Base-by-base conservation (phyloP, 2,797 vertebrate genomes). In the Zalophus californianus region DNA sequence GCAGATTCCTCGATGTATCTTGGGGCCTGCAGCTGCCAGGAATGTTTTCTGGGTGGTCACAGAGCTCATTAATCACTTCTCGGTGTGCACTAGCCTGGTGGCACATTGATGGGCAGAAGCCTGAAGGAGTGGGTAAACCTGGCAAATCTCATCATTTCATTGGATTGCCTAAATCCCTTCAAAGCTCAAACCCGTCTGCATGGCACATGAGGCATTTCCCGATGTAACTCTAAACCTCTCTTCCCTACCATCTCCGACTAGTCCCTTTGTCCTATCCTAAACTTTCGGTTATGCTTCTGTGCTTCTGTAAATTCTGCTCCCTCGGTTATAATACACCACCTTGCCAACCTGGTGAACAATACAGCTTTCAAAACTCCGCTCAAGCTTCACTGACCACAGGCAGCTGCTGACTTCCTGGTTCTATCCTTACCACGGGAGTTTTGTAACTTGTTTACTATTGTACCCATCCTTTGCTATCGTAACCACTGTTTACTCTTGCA, bases 41-140 rank as follows among this genome's bases (percentile, higher is more conserved):
- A 88, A 97, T 93, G 95, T 93, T 97, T 91, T 98, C 97, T 98
- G 98, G 97, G 98, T 98, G 98, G 98, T 92, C 98, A 95, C 94
- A 11, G 50, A 82, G 38, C 0, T 23, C 73, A 94, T 90, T 95
- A 96, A 97, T 87, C 90, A 94, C 68, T 78, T 91, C 97, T 95
- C 48, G 90, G 88, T 20, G 58, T 91, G 95, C 89, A 23, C 97
- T 66, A 89, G 77, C 29, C 73, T 83, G 27, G n/a, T 90, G 95
- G 84, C 90, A 93, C 75, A 38, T 95, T 97, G 97, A 97, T 70
- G 82, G 70, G 80, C 72, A 68, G 64, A 82, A 93, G 50, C 86
- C 75, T 93, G 41, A 56, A 94, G n/a, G 54, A 94, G 72, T 27
- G 70, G 64, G 58, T 68, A 92, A 97, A 91, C 35, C 77, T 97